Evolutionary conservation across 1,140 invertebrate species (phyloP).

Genomic region (Sweltsa coloradensis): DNA sequence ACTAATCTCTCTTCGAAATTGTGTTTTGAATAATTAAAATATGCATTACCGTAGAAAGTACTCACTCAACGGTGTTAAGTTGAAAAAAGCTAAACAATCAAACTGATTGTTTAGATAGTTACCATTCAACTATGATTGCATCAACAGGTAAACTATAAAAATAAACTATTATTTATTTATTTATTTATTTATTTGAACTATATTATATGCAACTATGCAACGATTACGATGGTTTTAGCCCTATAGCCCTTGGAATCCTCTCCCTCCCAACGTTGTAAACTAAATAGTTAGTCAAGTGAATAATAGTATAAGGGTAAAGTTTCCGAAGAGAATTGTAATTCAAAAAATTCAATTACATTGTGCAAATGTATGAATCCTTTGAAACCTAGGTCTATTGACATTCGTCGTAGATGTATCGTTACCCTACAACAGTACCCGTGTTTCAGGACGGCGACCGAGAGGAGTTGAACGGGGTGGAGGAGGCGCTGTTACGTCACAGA

Average conservation of each 20-base stretch:
- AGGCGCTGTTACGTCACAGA: constrained; percentile 41
- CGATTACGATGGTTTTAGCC: background rate
- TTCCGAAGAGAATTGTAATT: too few species aligned
- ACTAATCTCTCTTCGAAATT: too few species aligned
- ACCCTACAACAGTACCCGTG: background rate
- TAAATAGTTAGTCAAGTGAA: background rate
- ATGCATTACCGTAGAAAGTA: too few species aligned
- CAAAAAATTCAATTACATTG: too few species aligned
- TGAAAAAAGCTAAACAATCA: too few species aligned
- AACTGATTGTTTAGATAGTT: too few species aligned
- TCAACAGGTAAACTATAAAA: background rate
- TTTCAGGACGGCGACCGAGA: constrained; percentile 42
- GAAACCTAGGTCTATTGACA: background rate
- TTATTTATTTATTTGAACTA: background rate
- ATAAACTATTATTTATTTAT: background rate
- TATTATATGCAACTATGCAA: background rate
- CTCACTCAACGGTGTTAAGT: too few species aligned
- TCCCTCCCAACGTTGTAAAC: background rate
- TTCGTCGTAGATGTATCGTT: background rate
- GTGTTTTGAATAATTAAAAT: too few species aligned
- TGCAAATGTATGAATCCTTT: background rate
- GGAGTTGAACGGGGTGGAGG: constrained; percentile 45
- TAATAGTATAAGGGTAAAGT: background rate
- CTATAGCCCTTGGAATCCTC: background rate
- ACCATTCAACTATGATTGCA: too few species aligned